These are phyloP conservation scores for Poecilia velifera DNA, from an alignment of 2,797 vertebrate genomes.

Conservation along the genomic window DNA sequence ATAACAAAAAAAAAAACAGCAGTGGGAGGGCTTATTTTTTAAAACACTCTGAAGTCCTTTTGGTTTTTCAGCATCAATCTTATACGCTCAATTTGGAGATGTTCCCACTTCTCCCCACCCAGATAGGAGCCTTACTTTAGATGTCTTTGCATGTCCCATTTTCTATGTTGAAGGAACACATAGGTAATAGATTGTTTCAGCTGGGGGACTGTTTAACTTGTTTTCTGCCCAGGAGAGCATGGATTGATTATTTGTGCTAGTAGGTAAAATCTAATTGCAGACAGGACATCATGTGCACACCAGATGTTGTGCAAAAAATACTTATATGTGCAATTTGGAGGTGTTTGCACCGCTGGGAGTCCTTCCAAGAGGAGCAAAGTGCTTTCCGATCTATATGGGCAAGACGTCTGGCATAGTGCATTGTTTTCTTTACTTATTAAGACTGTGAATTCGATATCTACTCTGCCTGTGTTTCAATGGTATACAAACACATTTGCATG, in stretches of 20 bases:
- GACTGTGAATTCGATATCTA: not conserved
- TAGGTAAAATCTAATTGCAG: not conserved
- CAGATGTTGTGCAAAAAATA: not conserved
- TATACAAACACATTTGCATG: too few species aligned
- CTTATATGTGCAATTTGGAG: not conserved
- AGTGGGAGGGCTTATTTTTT: not conserved
- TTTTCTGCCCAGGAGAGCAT: not conserved
- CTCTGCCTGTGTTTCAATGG: not conserved
- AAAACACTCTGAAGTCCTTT: not conserved
- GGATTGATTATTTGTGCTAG: not conserved
- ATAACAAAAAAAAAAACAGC: not conserved
- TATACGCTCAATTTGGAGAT: not conserved
- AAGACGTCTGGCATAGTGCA: not conserved
- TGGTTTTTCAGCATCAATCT: not conserved
- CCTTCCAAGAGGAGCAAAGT: not conserved
- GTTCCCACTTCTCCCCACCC: not conserved
- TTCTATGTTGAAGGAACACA: not conserved
- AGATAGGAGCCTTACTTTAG: not conserved
- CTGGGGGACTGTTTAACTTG: not conserved
- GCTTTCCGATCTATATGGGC: not conserved
- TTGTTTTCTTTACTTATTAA: not conserved
- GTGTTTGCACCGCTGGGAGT: not conserved
- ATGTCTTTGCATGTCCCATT: not conserved
- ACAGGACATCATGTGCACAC: not conserved
- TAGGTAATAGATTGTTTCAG: not conserved